Evolutionary conservation across 1,140 invertebrate genomes (phyloP).

Genomic region (Yoshiicerus persimilis): DNA sequence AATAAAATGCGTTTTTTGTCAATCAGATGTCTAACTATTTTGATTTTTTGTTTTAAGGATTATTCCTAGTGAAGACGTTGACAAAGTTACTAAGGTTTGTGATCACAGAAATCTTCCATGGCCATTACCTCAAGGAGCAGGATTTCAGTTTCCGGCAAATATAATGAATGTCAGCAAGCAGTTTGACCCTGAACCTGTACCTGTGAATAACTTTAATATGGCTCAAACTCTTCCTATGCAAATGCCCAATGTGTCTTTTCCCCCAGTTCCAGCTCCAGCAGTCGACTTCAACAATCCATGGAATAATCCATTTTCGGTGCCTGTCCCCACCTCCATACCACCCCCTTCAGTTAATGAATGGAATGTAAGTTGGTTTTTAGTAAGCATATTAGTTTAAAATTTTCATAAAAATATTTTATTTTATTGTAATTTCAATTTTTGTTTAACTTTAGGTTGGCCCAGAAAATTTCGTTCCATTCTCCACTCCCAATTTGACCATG

Average conservation of each 20-base stretch:
- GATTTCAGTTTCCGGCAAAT: background rate
- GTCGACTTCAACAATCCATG: conserved; percentile 27
- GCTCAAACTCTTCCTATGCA: background rate
- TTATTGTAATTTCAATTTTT: background rate
- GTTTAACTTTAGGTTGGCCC: background rate
- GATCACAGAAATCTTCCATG: conserved; percentile 72
- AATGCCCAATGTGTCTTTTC: background rate
- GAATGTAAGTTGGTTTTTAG: conserved; percentile 19
- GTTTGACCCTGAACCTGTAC: background rate
- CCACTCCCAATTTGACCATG: background rate
- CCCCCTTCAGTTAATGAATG: background rate
- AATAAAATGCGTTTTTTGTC: background rate
- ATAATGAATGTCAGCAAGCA: background rate
- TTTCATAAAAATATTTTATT: background rate
- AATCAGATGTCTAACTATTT: background rate
- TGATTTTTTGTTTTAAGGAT: conserved; percentile 50
- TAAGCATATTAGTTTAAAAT: background rate
- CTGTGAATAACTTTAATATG: background rate
- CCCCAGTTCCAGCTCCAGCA: background rate
- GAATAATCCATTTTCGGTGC: background rate
- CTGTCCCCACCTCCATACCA: background rate
- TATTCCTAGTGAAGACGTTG: conserved; percentile 85
- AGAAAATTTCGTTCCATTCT: conserved; percentile 13
- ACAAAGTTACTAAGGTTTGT: conserved; percentile 74
- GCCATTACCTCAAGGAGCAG: conserved; percentile 71